Base-by-base conservation (phyloP, 2,113 vertebrate genomes). In the Amazona guildingii region DNA sequence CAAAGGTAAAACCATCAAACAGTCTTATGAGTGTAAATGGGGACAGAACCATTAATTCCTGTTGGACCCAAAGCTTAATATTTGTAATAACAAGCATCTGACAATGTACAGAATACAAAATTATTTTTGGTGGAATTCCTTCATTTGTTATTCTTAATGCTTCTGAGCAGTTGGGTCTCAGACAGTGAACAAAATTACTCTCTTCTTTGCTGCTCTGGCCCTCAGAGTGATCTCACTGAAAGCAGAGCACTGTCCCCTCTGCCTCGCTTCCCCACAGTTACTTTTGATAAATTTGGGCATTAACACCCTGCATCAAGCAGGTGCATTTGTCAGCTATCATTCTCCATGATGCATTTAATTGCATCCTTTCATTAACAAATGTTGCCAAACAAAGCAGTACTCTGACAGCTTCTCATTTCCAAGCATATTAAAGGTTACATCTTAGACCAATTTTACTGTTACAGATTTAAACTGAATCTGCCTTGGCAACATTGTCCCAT, bases 401-500 rank as follows among this genome's bases (percentile, higher is more conserved):
- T 35, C 54, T 24, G 15, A 83, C 83, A 95, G 28, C 82, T 88
- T 86, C 79, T 80, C 67, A 85, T 96, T 97, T 66, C 77, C 67
- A 88, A 83, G 55, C 72, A 79, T 77, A 77, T 87, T 85, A 80
- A 17, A 87, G 59, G 67, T 86, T 94, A 91, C 79, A 66, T 96
- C 95, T 96, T 94, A 67, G 35, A 69, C 61, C 72, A 84, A 62
- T 95, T 95, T 92, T 88, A 84, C 79, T 92, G 81, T 92, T 94
- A 87, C 2, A 86, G 92, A 89, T 92, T 95, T 94, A 95, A 93
- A 97, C 29, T 88, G 92, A 95, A 96, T 94, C 84, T 94, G 83
- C 62, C 55, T 93, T 77, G 43, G 59, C 66, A 88, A 90, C 8
- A 4, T 63, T 88, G 75, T 94, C 89, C 90, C 88, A 90, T 96